Evolutionary conservation across 2,888 invertebrate species (phyloP).

Genomic region (Eristalis tenax): DNA sequence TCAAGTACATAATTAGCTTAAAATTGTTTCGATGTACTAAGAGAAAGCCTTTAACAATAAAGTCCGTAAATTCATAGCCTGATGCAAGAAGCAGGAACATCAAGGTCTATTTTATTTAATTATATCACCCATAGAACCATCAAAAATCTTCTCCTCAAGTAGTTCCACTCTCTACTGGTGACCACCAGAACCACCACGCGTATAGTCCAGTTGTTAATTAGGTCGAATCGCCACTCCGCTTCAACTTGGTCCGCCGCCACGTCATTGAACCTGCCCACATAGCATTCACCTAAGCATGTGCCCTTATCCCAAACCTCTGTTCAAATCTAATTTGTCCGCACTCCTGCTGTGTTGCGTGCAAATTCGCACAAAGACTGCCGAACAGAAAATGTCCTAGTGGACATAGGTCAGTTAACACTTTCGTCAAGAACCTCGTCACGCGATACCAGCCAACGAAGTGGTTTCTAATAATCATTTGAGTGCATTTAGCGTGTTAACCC

Average conservation of each 20-base stretch:
- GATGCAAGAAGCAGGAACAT: background rate
- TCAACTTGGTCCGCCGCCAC: background rate
- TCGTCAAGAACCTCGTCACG: slow-evolving; percentile 34
- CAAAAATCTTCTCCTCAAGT: background rate
- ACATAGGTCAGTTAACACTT: slow-evolving; percentile 60
- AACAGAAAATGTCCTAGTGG: slow-evolving; percentile 26
- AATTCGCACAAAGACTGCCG: background rate
- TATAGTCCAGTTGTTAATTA: slow-evolving; percentile 16
- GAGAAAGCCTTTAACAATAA: background rate
- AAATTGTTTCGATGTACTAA: background rate
- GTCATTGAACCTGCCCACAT: background rate
- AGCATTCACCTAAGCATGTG: background rate
- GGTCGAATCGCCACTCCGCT: slow-evolving; percentile 41
- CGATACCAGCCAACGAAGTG: slow-evolving; percentile 37
- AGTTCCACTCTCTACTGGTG: background rate
- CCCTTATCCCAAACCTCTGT: background rate
- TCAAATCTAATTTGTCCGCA: slow-evolving; percentile 25
- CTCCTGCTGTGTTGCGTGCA: slow-evolving; percentile 42
- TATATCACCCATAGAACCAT: background rate
- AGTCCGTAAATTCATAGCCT: background rate
- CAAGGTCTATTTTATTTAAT: background rate
- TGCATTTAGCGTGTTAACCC: slow-evolving; percentile 41
- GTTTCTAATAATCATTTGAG: slow-evolving; percentile 36
- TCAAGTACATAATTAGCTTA: background rate
- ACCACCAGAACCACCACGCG: slow-evolving; percentile 10